Base-by-base conservation (phyloP, 2,888 invertebrate species). In the Tenthredo scrophulariae region DNA sequence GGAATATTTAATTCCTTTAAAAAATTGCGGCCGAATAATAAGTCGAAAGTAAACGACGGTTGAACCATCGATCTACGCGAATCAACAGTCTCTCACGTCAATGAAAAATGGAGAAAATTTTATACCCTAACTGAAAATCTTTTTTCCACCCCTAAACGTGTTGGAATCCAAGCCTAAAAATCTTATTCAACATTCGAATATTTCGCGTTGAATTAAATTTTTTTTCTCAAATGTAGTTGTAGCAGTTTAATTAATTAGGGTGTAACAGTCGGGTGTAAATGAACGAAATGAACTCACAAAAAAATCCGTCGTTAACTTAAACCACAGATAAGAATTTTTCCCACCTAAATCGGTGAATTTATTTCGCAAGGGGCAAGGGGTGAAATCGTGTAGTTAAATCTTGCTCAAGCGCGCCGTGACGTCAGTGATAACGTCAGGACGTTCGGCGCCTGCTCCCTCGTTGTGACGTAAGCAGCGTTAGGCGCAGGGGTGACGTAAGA, bases 381-480 rank as follows among this genome's bases (percentile, higher is more conserved):
- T 29, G 18, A 67, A 74, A 22, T 43, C 22, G 43, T 26, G 43
- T 26, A 74, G n/a, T 74, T 43, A 18, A 43, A 22, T 43, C 15
- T 43, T 7, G 15, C 22, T 74, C 74, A 43, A 43, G 74, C 74
- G 22, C 10, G 10, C 43, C 40, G 2, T 74, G 74, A 74, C 74
- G 74, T 74, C 74, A 74, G 26, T 43, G 43, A 26, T 37, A 22
- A 43, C 74, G 74, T 74, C 74, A 43, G 43, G 13, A 74, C 26
- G 22, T 26, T 74, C 74, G 74, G 74, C 74, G 74, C 74, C 74
- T 43, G 74, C 43, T 74, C 40, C 15, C 26, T 74, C 74, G 40
- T 74, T 22, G 43, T 74, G 74, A 74, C 74, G 74, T 74, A 43
- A 74, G 13, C 62, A 5, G 43, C 43, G n/a, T 40, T 40, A 10